Base-by-base conservation (phyloP, 2,888 invertebrate species). In the Nomada hirtipes region DNA sequence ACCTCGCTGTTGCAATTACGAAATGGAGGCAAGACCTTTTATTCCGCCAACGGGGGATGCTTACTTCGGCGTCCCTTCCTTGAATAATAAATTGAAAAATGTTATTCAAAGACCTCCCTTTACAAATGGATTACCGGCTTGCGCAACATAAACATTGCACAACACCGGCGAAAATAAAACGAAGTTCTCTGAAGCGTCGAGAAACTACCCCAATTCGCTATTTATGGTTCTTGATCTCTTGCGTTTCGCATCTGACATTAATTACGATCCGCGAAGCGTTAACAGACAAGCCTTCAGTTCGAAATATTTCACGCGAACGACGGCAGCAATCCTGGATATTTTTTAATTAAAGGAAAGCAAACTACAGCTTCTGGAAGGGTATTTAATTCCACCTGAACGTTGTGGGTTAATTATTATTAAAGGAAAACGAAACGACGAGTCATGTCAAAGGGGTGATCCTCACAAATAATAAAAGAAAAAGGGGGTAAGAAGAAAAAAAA, bases 371-470 rank as follows among this genome's bases (percentile, higher is more conserved):
- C 53, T 20, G 18, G 18, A 42, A 23, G 29, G 4, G 36, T 36
- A 67, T 68, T 67, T 42, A 68, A 68, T 68, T 42, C 36, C 23
- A 42, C 4, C 53, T 15, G 36, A 15, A 36, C 53, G 23, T 53
- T 20, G 18, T n/a, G 42, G 44, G 18, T 68, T 68, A 44, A 44
- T 68, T 68, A 68, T 57, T 68, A 44, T 55, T 44, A 57, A 53
- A 42, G 36, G 67, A 53, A 53, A 53, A 36, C 36, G 53, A 10
- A 55, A 36, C 36, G 53, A 10, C 36, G 20, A 42, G 11, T 42
- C 42, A 10, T 36, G 20, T 55, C 53, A 68, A 68, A 68, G 20
- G 20, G 23, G 23, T 20, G 11, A 18, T 55, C 18, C 20, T n/a
- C 0, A 20, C 13, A n/a, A 53, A 36, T 20, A 47, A n/a, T 4